A percentile compares a stretch with the other conserved stretches of the same genome.
Evolutionary conservation across 2,797 vertebrate species (phyloP).

Genomic region (Bovichtus variegatus): DNA sequence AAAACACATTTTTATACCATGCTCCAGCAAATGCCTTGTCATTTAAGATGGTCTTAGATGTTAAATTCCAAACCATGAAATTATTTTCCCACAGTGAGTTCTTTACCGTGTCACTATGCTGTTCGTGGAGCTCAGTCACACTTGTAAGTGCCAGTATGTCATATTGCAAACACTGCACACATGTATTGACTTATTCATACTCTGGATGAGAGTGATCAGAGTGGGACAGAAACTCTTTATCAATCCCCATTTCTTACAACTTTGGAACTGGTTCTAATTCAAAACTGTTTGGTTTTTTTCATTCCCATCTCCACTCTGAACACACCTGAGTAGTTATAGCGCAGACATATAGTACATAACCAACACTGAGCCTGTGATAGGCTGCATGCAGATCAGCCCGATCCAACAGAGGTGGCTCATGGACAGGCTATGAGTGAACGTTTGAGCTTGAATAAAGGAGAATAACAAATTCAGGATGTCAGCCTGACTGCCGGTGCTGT

Average conservation of each 20-base stretch:
- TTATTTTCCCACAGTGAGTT: background rate
- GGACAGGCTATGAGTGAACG: conserved; percentile 68
- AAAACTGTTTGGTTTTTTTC: background rate
- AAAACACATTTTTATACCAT: background rate
- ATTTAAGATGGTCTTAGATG: background rate
- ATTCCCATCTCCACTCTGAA: conserved; percentile 3
- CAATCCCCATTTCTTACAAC: background rate
- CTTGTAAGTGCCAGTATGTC: background rate
- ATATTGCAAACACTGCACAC: conserved; percentile 2
- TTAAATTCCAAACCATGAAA: background rate
- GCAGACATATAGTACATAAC: conserved; percentile 29
- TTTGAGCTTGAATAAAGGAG: conserved; percentile 56
- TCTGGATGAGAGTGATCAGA: background rate
- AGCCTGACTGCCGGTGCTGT: conserved; percentile 77
- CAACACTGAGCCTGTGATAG: conserved; percentile 42
- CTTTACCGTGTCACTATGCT: background rate
- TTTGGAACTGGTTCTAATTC: background rate
- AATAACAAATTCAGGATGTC: conserved; percentile 81
- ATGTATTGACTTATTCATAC: conserved; percentile 9
- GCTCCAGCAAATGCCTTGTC: background rate
- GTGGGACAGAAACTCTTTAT: background rate
- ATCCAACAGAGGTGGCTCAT: conserved; percentile 64
- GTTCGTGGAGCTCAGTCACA: conserved; percentile 3
- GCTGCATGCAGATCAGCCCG: conserved; percentile 43
- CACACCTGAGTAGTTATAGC: conserved; percentile 10